A percentile compares a stretch with the other conserved stretches of the same genome.
Evolutionary conservation across 2,888 invertebrate species (phyloP).

Genomic region (Schrankia costaestrigalis): DNA sequence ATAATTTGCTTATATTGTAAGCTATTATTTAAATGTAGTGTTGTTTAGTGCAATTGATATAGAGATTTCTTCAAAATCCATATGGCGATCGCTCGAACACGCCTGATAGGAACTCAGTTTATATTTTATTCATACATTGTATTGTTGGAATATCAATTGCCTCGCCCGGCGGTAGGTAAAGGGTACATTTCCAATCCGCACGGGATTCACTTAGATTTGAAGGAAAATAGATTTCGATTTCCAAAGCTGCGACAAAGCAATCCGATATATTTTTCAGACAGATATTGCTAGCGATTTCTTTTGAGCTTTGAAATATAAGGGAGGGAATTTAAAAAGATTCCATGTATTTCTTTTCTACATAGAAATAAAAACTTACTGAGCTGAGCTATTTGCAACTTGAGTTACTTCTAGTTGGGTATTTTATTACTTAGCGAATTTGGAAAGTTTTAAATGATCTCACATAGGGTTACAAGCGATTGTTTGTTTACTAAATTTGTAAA

Average conservation of each 20-base stretch:
- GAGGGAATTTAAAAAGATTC: conserved; percentile 69
- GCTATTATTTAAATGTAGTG: conserved; percentile 9
- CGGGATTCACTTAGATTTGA: conserved; percentile 82
- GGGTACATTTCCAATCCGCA: conserved; percentile 81
- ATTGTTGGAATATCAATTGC: conserved; percentile 81
- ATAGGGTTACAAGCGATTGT: too few species aligned
- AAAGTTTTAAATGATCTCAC: conserved; percentile 34
- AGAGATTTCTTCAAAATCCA: conserved; percentile 61
- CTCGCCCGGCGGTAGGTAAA: conserved; percentile 80
- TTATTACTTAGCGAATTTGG: conserved; percentile 26
- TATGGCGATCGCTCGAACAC: conserved; percentile 65
- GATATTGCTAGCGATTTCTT: conserved; percentile 81
- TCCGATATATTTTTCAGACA: conserved; percentile 82
- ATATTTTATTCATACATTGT: conserved; percentile 82
- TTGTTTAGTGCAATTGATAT: conserved; percentile 34
- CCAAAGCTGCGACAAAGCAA: conserved; percentile 81
- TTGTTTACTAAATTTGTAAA: too few species aligned
- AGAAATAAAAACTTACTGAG: conserved; percentile 32
- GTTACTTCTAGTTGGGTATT: conserved; percentile 5
- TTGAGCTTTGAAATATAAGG: conserved; percentile 81
- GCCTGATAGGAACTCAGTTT: conserved; percentile 77
- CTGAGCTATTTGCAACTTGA: conserved; percentile 14
- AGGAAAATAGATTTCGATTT: conserved; percentile 82
- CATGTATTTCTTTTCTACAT: conserved; percentile 58
- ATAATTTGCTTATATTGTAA: neutral